Percentiles rank a stretch among this genome's conserved stretches.
Evolutionary conservation across 2,797 vertebrate genomes (phyloP).

Genomic region (Sebastes ruberrimus): DNA sequence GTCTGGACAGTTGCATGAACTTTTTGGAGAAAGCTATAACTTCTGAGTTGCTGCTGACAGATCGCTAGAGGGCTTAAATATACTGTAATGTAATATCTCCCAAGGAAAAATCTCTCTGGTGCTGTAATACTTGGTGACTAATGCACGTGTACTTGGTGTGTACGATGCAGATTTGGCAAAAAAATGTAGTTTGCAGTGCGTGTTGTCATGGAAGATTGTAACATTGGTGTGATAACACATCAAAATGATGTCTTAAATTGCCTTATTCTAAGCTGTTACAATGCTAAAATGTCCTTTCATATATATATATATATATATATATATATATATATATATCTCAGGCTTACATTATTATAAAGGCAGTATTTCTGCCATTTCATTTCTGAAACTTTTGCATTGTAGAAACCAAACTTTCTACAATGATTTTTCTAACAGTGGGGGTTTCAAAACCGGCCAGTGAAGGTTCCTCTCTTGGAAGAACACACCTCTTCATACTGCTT

Average conservation of each 20-base stretch:
- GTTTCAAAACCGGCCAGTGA: not conserved
- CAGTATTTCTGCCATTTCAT: not conserved
- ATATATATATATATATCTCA: too few relatives aligned
- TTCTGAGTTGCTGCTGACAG: not conserved
- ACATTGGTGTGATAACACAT: too few relatives aligned
- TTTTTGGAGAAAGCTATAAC: conserved; percentile 2
- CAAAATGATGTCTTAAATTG: too few relatives aligned
- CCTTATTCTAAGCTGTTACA: too few relatives aligned
- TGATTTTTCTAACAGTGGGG: not conserved
- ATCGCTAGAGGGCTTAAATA: not conserved
- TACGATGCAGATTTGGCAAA: too few relatives aligned
- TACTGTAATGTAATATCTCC: not conserved
- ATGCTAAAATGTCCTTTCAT: too few relatives aligned
- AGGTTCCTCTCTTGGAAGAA: not conserved
- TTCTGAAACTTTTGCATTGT: not conserved
- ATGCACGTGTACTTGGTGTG: not conserved
- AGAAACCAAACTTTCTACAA: not conserved
- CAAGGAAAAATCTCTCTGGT: not conserved
- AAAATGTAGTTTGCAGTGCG: too few relatives aligned
- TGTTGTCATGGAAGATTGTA: too few relatives aligned
- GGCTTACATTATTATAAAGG: not conserved
- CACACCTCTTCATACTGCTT: not conserved
- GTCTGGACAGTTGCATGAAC: conserved; percentile 26
- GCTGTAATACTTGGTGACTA: not conserved
- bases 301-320: too few relatives aligned